Percentiles rank a stretch among this genome's conserved stretches.
phyloP scores from a whole-genome alignment of 2,797 vertebrate genomes.

The Lagocephalus sceleratus region DNA sequence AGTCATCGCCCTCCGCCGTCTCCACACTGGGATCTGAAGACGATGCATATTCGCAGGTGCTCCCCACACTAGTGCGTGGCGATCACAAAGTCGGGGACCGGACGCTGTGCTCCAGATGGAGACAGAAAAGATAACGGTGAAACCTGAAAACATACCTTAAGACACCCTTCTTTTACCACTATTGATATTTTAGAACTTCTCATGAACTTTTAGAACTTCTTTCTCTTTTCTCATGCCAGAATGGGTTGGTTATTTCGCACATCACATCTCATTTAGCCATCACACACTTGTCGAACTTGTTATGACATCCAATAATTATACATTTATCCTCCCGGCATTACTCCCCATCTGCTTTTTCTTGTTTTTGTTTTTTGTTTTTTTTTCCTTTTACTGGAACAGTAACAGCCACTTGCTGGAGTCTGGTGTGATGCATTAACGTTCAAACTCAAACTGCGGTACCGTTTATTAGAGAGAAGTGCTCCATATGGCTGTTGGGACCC shows the following conservation, averaged over 20 bases:
- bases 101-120: constrained; percentile 40
- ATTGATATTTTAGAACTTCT: constrained; percentile 31
- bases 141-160: constrained; percentile 52
- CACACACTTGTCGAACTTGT: constrained; percentile 8
- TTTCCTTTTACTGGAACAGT: not conserved
- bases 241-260: too few species aligned
- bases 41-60: constrained; percentile 75
- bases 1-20: constrained; percentile 25
- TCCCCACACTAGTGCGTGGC: constrained; percentile 43
- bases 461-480: too few species aligned
- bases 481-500: not conserved
- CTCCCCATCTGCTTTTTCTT: not conserved
- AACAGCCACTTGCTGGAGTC: too few species aligned
- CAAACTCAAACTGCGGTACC: too few species aligned
- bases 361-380: constrained; percentile 1
- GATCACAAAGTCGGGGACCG: constrained; percentile 38
- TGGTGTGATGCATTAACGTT: too few species aligned
- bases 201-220: constrained; percentile 7
- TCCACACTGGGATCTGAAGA: constrained; percentile 32
- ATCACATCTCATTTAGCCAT: not conserved
- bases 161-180: constrained; percentile 23
- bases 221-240: not conserved
- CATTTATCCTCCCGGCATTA: constrained; percentile 7
- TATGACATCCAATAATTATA: not conserved
- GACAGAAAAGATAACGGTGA: constrained; percentile 49